phyloP scores from a whole-genome alignment of 2,888 invertebrate genomes.

The Andrena haemorrhoa region DNA sequence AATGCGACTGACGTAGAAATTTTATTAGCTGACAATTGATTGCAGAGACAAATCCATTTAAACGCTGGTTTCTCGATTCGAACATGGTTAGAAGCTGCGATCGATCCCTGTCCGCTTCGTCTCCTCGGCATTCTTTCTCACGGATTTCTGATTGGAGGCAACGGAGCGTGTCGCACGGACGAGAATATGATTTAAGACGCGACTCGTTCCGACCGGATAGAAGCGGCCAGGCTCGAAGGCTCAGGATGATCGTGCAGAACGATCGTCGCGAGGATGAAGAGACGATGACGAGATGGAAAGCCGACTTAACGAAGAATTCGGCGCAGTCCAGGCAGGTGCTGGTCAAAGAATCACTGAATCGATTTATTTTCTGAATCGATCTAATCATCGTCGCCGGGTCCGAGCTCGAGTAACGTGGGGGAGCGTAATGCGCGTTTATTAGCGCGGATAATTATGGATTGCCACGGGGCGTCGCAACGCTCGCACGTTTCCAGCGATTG shows the following conservation, averaged over 20 bases:
- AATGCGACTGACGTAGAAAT: too few species aligned
- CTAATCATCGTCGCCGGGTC: conserved; percentile 63
- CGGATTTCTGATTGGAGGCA: conserved; percentile 55
- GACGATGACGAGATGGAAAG: conserved; percentile 69
- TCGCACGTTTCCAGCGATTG: not conserved
- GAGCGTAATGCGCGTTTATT: conserved; percentile 42
- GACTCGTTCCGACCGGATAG: conserved; percentile 61
- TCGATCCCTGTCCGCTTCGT: not conserved
- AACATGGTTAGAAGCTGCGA: not conserved
- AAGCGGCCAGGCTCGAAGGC: conserved; percentile 40
- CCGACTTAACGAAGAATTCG: conserved; percentile 73
- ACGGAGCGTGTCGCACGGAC: conserved; percentile 55
- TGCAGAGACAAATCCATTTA: too few species aligned
- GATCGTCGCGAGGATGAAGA: conserved; percentile 62
- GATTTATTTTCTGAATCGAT: conserved; percentile 73
- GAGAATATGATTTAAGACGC: conserved; percentile 67
- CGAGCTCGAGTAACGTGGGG: conserved; percentile 23
- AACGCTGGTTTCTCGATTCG: not conserved
- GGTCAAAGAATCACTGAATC: conserved; percentile 70
- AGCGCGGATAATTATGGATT: conserved; percentile 42
- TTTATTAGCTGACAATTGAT: too few species aligned
- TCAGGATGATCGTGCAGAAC: conserved; percentile 69
- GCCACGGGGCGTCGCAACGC: conserved; percentile 12
- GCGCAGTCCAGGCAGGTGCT: conserved; percentile 67
- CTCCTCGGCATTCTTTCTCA: conserved; percentile 56